Evolutionary conservation across 2,888 invertebrate genomes (phyloP).

Genomic region (Micoletzkya japonica): DNA sequence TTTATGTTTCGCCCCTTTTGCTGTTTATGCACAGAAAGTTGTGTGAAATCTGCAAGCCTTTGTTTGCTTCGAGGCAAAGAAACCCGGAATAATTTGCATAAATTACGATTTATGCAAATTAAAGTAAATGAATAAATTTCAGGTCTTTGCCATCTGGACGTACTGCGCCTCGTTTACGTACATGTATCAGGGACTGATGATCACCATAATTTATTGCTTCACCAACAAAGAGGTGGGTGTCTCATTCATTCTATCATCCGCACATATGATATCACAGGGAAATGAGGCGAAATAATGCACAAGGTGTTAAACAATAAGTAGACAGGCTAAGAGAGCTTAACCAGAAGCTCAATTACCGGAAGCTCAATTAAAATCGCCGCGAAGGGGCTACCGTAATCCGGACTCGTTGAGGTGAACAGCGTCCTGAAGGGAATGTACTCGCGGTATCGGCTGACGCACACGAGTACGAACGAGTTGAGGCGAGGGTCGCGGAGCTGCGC

Average conservation of each 20-base stretch:
- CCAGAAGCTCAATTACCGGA: background rate
- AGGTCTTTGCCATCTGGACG: constrained; percentile 65
- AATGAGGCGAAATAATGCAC: background rate
- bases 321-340: background rate
- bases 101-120: background rate
- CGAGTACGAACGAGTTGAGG: constrained; percentile 52
- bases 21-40: too few relatives aligned
- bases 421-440: constrained; percentile 57
- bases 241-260: too few relatives aligned
- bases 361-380: too few relatives aligned
- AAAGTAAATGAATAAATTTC: constrained; percentile 22
- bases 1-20: background rate
- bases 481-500: constrained; percentile 59
- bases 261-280: background rate
- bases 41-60: too few relatives aligned
- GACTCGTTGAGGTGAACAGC: constrained; percentile 51
- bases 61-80: too few relatives aligned
- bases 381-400: too few relatives aligned
- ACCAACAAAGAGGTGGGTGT: constrained; percentile 66
- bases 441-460: constrained; percentile 58
- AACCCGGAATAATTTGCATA: background rate
- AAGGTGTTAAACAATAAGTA: background rate
- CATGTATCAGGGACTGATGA: constrained; percentile 68
- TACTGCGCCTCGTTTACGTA: constrained; percentile 66
- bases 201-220: constrained; percentile 68